Evolutionary conservation across 2,113 vertebrate species (phyloP), one percentile per base, ranked within the genome.

Genomic region (Rallus limicola): DNA sequence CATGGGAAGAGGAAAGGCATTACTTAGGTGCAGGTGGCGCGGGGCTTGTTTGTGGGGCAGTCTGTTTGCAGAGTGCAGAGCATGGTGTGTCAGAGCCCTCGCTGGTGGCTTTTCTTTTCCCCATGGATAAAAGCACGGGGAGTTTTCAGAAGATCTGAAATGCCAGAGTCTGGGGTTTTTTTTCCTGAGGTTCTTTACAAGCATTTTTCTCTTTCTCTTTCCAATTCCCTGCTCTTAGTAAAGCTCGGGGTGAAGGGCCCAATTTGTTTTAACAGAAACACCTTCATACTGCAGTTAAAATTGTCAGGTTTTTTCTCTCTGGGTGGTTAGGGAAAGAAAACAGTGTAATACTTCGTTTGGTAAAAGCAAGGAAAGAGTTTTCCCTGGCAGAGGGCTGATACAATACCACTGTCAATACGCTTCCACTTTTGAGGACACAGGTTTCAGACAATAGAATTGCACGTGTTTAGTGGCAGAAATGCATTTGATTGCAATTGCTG

Each of bases 161-260:
- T 20, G 26, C 75, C 75, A 40, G 69, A 38, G 5, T n/a, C 40
- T 78, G 1, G 20, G 4, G 23, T 16, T n/a, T 91, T 85, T 80
- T 82, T 74, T 62, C 53, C 60, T 56, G 53, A 76, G 77, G 28
- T 89, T 85, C 86, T 91, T 87, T 42, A 53, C 59, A 89, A 93
- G n/a, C 44, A 24, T 52, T 88, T 96, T 79, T 78, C 52, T 80
- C 42, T 86, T 58, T 96, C 86, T 69, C 4, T 96, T 88, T 89
- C 77, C 58, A 89, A 40, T 92, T 93, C 83, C 59, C 4, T 72
- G 63, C 36, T 92, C 75, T 91, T 60, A 53, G 15, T 80, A 48
- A 64, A 12, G 3, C 69, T 62, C 36, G 55, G 62, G 70, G n/a
- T 31, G 78, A 76, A 87, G 59, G 50, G 36, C 58, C 29, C 13